Conservation (phyloP, 1,140 invertebrate species). For the Thaumetopoea pityocampa region DNA sequence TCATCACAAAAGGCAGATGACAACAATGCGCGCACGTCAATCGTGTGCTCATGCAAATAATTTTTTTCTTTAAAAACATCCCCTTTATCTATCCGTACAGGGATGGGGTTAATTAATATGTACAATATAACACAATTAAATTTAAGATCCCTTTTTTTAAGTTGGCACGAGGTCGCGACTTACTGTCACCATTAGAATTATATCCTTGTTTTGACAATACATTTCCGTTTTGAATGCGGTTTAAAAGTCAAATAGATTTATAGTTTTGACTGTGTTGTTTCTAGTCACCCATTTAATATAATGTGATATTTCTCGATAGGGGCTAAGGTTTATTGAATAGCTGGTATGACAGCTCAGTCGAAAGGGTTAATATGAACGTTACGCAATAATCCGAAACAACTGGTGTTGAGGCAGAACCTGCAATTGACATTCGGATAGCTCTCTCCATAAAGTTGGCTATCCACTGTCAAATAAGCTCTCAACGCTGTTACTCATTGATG, state of each 20-base stretch:
- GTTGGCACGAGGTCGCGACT: constrained; percentile 62
- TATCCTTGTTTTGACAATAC: constrained; percentile 64
- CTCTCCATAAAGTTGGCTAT: too few relatives aligned
- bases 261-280: constrained; percentile 55
- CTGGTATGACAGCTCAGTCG: constrained; percentile 67
- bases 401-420: constrained; percentile 68
- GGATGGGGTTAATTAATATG: constrained; percentile 75
- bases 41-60: constrained; percentile 74
- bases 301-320: constrained; percentile 45
- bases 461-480: too few relatives aligned
- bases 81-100: constrained; percentile 64
- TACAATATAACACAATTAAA: constrained; percentile 71
- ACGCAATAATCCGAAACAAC: constrained; percentile 73
- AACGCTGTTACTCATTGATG: too few relatives aligned
- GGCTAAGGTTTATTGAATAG: constrained; percentile 60
- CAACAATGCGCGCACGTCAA: constrained; percentile 72
- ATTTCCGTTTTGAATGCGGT: constrained; percentile 37
- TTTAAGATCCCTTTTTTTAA: constrained; percentile 65
- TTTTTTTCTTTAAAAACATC: constrained; percentile 71
- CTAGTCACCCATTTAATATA: constrained; percentile 52
- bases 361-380: constrained; percentile 73
- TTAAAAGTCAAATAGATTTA: constrained; percentile 56
- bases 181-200: constrained; percentile 69
- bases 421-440: constrained; percentile 67
- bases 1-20: constrained; percentile 73